A percentile compares a stretch with the other conserved stretches of the same genome.
Evolutionary conservation across 2,888 invertebrate species (phyloP).

Genomic region (Melanchra persicariae): DNA sequence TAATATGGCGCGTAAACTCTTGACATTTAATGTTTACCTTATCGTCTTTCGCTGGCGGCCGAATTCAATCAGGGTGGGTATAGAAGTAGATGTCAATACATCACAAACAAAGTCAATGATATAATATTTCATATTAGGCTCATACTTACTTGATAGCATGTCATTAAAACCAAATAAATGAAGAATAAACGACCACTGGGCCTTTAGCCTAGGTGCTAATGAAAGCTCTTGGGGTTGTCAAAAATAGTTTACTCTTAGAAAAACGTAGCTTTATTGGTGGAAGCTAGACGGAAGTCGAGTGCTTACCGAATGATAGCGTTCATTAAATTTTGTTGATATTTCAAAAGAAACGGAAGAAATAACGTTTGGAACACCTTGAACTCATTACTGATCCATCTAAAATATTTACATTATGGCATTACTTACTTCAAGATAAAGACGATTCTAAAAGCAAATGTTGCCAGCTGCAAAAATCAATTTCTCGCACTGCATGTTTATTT

Average conservation of each 20-base stretch:
- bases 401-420: constrained; percentile 42
- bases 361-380: constrained; percentile 42
- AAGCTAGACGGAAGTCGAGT: not conserved
- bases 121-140: no score
- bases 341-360: constrained; percentile 33
- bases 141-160: not conserved
- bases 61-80: constrained; percentile 9
- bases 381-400: constrained; percentile 36
- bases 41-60: constrained; percentile 13
- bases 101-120: not conserved
- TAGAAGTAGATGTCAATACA: constrained; percentile 1
- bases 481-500: constrained; percentile 62
- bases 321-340: constrained; percentile 18
- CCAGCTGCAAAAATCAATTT: constrained; percentile 43
- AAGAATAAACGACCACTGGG: not conserved
- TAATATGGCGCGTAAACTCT: constrained; percentile 15
- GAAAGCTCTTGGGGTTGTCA: no score
- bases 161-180: not conserved
- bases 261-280: not conserved
- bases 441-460: constrained; percentile 36
- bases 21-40: constrained; percentile 44
- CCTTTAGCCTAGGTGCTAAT: not conserved
- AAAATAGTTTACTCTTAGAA: not conserved
- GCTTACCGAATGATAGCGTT: constrained; percentile 3
- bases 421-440: constrained; percentile 36